A percentile compares a stretch with the other conserved stretches of the same genome.
Conservation (phyloP, 2,113 vertebrate species). For the Spizaetus ornatus region DNA sequence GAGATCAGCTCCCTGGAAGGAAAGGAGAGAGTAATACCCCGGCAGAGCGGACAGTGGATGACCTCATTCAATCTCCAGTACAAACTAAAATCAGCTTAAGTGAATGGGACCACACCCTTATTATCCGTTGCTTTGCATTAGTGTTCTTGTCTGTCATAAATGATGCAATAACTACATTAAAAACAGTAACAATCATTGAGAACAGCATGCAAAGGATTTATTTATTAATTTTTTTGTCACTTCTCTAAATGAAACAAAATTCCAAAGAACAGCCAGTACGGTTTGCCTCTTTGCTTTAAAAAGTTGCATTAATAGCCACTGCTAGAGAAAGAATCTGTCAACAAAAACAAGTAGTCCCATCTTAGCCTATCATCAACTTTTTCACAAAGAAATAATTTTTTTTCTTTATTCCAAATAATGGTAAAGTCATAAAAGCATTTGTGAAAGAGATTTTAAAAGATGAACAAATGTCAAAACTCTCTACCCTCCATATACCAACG, state of each 20-base stretch:
- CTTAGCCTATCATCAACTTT: neutral
- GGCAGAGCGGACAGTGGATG: fast-evolving
- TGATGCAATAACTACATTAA: neutral
- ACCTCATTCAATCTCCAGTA: neutral
- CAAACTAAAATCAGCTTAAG: neutral
- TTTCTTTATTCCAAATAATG: neutral
- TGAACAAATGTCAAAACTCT: neutral
- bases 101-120: neutral
- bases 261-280: neutral
- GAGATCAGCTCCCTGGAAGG: neutral
- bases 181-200: neutral
- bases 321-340: neutral
- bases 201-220: neutral
- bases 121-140: neutral
- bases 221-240: neutral
- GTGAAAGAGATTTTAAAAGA: neutral
- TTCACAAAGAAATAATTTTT: neutral
- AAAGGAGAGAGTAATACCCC: neutral
- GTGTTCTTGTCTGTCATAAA: neutral
- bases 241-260: neutral
- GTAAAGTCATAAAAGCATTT: neutral
- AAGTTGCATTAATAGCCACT: neutral
- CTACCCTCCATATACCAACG: neutral
- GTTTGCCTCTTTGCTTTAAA: neutral
- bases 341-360: neutral